A percentile compares a stretch with the other conserved stretches of the same genome.
Conservation (phyloP, 2,888 invertebrate genomes). For the Deladenus siricidicola region DNA sequence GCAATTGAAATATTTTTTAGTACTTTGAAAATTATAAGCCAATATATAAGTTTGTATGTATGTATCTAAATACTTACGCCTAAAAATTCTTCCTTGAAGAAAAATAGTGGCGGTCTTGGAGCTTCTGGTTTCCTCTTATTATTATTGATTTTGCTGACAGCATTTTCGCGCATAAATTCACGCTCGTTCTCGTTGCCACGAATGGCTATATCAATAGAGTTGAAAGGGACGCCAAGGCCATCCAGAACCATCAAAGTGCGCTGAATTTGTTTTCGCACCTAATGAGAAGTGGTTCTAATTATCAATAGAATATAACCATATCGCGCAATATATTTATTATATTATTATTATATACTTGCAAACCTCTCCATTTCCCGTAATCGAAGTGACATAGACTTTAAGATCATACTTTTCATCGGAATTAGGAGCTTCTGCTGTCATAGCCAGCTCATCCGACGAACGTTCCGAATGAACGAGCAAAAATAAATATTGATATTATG, state of each 20-base stretch:
- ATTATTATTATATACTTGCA: slow-evolving; percentile 1
- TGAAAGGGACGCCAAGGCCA: slow-evolving; percentile 79
- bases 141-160: no score
- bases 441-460: no score
- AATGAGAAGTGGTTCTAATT: slow-evolving; percentile 41
- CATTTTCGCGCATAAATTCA: slow-evolving; percentile 81
- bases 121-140: slow-evolving; percentile 36
- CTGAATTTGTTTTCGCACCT: slow-evolving; percentile 94
- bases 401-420: slow-evolving; percentile 20
- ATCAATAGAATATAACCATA: neutral
- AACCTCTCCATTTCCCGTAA: slow-evolving; percentile 48
- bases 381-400: slow-evolving; percentile 44
- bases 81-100: slow-evolving; percentile 81
- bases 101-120: slow-evolving; percentile 70
- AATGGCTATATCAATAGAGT: slow-evolving; percentile 86
- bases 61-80: slow-evolving; percentile 70
- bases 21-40: neutral
- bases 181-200: slow-evolving; percentile 79
- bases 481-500: no score
- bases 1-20: slow-evolving; percentile 7
- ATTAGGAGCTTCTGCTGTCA: neutral
- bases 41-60: no score
- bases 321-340: neutral
- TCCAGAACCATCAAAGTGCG: slow-evolving; percentile 86
- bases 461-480: no score